Evolutionary conservation across 2,888 invertebrate genomes (phyloP), one percentile per base, ranked within the genome.

Genomic region (Cheilosia vulpina): DNA sequence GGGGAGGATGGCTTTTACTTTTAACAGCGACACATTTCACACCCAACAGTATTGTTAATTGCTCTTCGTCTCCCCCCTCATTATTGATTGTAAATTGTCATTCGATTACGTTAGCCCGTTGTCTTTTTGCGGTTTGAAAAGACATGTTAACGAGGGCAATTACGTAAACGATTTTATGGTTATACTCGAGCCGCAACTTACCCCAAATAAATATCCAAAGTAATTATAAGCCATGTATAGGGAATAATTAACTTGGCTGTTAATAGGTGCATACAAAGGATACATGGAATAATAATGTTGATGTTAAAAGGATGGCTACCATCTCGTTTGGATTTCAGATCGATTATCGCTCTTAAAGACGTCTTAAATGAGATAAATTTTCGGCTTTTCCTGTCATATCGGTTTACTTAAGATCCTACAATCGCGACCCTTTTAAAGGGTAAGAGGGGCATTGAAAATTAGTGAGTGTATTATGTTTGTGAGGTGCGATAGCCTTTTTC

Each of bases 91-190:
- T 68, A 66, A 82, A 77, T 77, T 72, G 60, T 24, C 45, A 38
- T 82, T 77, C 77, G 72, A 82, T 82, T 72, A 77, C 71, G 47
- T 60, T 47, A 27, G 19, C 21, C 24, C 45, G 27, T 52, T 69
- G 69, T 81, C 58, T 47, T 75, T 41, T 76, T 81, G 81, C 38
- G 81, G 75, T 69, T 75, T 65, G 58, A 45, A 68, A 75, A 50
- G 80, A 73, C 63, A 75, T 52, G 63, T 81, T 63, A 75, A 75
- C 57, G 57, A 76, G 43, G 50, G 41, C 66, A 58, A 65, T 81
- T 81, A 77, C 82, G 77, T 72, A 53, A 66, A 66, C 47, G 47
- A 55, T 63, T 75, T 73, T 62, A 66, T 72, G 65, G 45, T 63
- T 43, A 69, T 72, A 53, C 60, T 62, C 38, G 38, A 62, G 77